Evolutionary conservation across 2,113 vertebrate genomes (phyloP).

Genomic region (Esox niger): DNA sequence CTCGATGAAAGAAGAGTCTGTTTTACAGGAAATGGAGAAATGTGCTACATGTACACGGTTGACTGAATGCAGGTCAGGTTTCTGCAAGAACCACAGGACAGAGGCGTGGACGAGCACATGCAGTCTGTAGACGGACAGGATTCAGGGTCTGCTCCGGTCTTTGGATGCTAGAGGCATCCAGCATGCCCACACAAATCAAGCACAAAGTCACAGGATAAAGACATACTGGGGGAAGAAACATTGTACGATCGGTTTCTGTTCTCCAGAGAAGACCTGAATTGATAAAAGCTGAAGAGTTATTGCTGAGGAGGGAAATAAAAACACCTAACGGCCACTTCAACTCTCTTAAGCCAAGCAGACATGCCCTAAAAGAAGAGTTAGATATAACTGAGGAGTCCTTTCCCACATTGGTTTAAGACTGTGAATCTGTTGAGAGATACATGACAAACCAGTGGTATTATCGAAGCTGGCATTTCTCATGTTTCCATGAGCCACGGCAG

Average conservation of each 20-base stretch:
- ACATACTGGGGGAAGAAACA: background rate
- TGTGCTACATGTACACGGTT: constrained; percentile 4
- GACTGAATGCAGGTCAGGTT: background rate
- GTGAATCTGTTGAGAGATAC: constrained; percentile 8
- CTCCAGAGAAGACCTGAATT: background rate
- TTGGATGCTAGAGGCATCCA: background rate
- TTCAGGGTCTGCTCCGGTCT: constrained; percentile 12
- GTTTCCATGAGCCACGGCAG: background rate
- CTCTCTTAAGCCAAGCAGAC: constrained; percentile 6
- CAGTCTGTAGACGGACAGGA: constrained; percentile 10
- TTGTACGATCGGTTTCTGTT: background rate
- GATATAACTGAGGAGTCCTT: background rate
- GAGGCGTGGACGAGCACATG: constrained; percentile 33
- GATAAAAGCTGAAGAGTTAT: constrained; percentile 1
- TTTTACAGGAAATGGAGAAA: background rate
- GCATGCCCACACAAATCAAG: constrained; percentile 20
- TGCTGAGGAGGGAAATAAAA: constrained; percentile 3
- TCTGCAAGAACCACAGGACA: constrained; percentile 14
- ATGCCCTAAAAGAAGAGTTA: background rate
- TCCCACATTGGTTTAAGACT: background rate
- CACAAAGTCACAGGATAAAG: background rate
- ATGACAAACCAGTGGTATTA: background rate
- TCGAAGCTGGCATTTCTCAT: constrained; percentile 1
- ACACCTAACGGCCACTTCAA: background rate
- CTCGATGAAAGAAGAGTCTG: background rate